These are phyloP conservation scores for Heliconius charithonia DNA, from an alignment of 2,888 invertebrate genomes.

Conservation along the genomic window DNA sequence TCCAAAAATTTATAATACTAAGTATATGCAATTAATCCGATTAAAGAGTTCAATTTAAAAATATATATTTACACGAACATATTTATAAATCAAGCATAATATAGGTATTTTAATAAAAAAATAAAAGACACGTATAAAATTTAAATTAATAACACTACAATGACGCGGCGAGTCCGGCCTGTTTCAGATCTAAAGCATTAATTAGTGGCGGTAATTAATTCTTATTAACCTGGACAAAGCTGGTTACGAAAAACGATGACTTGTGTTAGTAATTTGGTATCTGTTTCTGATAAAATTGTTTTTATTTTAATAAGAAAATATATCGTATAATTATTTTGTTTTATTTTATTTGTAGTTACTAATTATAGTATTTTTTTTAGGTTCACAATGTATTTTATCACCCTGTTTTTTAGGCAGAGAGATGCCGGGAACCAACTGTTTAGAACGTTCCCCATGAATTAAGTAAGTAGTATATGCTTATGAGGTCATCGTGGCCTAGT, in stretches of 20 bases:
- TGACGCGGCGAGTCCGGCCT: conserved; percentile 40
- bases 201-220: conserved; percentile 66
- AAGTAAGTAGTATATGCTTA: too few species aligned
- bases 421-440: too few species aligned
- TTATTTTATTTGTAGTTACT: background rate
- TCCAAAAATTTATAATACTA: too few species aligned
- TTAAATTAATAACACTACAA: conserved; percentile 40
- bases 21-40: too few species aligned
- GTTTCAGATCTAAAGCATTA: conserved; percentile 41
- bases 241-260: conserved; percentile 71
- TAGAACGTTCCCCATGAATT: too few species aligned
- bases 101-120: background rate
- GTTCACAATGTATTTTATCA: too few species aligned
- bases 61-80: too few species aligned
- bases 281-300: conserved; percentile 6
- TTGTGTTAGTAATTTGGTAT: conserved; percentile 46
- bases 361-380: background rate
- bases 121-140: conserved; percentile 25
- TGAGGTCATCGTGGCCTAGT: too few species aligned
- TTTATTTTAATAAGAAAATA: background rate
- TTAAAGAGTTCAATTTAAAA: too few species aligned
- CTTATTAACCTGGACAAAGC: conserved; percentile 64
- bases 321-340: background rate
- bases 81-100: too few species aligned
- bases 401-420: too few species aligned